Conservation (phyloP, 2,797 vertebrate species). For the Poeciliopsis gracilis region DNA sequence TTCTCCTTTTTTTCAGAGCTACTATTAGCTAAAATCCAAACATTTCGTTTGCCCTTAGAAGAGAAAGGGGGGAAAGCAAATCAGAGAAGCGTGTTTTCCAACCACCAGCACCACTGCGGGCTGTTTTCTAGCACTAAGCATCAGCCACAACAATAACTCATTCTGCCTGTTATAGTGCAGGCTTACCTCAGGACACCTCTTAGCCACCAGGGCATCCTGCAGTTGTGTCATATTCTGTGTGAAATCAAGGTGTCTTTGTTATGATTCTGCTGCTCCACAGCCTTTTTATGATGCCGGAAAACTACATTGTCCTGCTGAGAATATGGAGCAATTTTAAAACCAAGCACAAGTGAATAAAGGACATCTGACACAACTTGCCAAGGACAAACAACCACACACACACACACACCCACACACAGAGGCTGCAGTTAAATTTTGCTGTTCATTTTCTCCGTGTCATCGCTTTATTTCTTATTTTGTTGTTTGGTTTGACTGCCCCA, state of each 20-base stretch:
- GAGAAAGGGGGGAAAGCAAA: not conserved
- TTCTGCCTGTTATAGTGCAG: not conserved
- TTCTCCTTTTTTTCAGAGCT: slow-evolving; percentile 3
- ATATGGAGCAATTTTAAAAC: not conserved
- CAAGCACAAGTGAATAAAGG: not conserved
- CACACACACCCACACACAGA: not conserved
- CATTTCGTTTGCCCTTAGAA: slow-evolving; percentile 12
- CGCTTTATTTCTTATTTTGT: not conserved
- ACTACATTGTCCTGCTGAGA: not conserved
- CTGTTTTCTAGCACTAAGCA: slow-evolving; percentile 7
- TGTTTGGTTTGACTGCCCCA: not conserved
- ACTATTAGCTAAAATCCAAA: slow-evolving; percentile 1
- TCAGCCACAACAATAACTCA: not conserved
- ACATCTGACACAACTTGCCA: not conserved
- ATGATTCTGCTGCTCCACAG: not conserved
- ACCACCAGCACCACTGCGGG: not conserved
- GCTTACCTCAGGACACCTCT: not conserved
- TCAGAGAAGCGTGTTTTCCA: slow-evolving; percentile 14
- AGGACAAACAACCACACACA: not conserved
- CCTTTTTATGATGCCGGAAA: not conserved
- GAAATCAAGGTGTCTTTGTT: not conserved
- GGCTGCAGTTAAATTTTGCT: not conserved
- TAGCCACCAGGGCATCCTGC: not conserved
- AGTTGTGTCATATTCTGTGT: not conserved
- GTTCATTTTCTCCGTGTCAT: not conserved